Conservation (phyloP, 1,140 invertebrate species). For the Brachystomella parvula region DNA sequence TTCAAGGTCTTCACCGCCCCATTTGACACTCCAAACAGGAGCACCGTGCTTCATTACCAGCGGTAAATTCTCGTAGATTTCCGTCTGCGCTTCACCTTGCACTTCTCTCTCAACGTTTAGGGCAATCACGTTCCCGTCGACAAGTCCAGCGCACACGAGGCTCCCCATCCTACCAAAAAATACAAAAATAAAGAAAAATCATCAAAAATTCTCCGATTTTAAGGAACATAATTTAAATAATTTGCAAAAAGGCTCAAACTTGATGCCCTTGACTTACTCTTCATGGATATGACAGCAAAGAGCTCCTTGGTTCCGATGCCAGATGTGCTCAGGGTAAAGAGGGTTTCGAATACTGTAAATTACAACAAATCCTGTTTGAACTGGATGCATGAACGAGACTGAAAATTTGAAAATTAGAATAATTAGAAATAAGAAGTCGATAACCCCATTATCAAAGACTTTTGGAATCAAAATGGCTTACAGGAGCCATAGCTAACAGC, state of each 20-base stretch:
- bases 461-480: conserved; percentile 48
- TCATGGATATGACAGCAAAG: conserved; percentile 80
- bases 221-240: no score
- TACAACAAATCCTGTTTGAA: conserved; percentile 64
- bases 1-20: conserved; percentile 31
- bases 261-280: conserved; percentile 40
- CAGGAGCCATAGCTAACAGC: conserved; percentile 81
- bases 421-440: no score
- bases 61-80: conserved; percentile 28
- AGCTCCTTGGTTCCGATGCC: conserved; percentile 68
- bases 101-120: conserved; percentile 60
- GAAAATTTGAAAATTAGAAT: conserved; percentile 39
- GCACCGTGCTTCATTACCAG: conserved; percentile 28
- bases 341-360: conserved; percentile 90
- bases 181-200: background rate
- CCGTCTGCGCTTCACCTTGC: conserved; percentile 12
- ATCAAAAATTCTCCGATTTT: no score
- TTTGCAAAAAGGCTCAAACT: background rate
- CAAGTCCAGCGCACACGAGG: conserved; percentile 75
- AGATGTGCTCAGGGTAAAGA: conserved; percentile 80
- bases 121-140: conserved; percentile 80
- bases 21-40: conserved; percentile 32
- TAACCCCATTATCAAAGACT: background rate
- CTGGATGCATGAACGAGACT: conserved; percentile 76
- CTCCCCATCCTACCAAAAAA: conserved; percentile 52